Base-by-base conservation (phyloP, 2,797 vertebrate genomes). In the Diplodus puntazzo region DNA sequence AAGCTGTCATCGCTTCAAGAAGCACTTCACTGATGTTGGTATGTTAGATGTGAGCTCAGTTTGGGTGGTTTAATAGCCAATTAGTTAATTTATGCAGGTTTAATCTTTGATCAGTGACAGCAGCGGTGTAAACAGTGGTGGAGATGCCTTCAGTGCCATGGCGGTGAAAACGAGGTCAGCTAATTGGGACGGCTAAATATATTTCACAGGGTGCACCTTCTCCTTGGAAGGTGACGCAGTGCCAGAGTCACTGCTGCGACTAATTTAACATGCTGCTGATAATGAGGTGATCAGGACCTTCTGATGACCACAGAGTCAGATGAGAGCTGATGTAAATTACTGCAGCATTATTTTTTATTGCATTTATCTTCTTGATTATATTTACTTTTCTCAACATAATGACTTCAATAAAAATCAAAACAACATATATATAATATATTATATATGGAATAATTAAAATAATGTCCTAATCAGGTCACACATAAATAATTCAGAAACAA, bases 121-220 rank as follows among this genome's bases (percentile, higher is more conserved):
- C 45, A 27, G 50, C 43, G 23, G 58, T 73, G 82, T 87, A 86
- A 89, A 92, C 86, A 91, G 81, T 68, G 63, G 30, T 7, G 42
- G 69, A 88, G 81, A 85, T 73, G 83, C 76, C 84, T 80, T 83
- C 39, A 72, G 80, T 84, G 87, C 75, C 81, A 86, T 18, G 25
- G 73, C 69, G 87, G 84, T 81, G 82, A 88, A 93, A 96, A 95
- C 6, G 83, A 95, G 95, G 94, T 83, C 95, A 93, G 84, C 74
- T 96, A 96, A 95, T 93, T 95, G 93, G 95, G 91, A 89, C 95
- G 42, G 88, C 94, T 96, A 96, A 95, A 95, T 95, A 94, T 95
- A 95, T 89, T 91, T 93, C 83, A 74, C 75, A 83, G 75, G 73
- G 76, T 75, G 59, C 68, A 83, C 88, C 86, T 87, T 91, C 84